A percentile compares a stretch with the other conserved stretches of the same genome.
These are phyloP conservation scores for Neosalanx taihuensis DNA, from an alignment of 2,797 vertebrate species.

Conservation along the genomic window DNA sequence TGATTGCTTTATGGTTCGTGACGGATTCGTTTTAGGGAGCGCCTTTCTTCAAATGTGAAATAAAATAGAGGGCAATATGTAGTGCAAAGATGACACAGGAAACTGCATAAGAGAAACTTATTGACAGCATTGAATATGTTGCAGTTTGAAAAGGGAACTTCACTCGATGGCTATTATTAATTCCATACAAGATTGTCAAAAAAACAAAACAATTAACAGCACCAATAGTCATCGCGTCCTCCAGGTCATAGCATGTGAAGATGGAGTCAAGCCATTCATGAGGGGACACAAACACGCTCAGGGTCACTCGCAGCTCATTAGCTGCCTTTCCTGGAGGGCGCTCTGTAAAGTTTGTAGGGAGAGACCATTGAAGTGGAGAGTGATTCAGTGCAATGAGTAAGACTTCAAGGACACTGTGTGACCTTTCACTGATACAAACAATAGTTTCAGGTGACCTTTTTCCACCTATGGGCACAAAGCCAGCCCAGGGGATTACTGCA, in stretches of 20 bases:
- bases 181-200: constrained; percentile 95
- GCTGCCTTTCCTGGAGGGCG: constrained; percentile 62
- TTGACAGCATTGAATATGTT: constrained; percentile 58
- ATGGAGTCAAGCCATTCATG: constrained; percentile 44
- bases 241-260: constrained; percentile 48
- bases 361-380: constrained; percentile 58
- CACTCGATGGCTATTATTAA: constrained; percentile 59
- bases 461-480: constrained; percentile 64
- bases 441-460: constrained; percentile 47
- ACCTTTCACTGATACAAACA: constrained; percentile 46
- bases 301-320: background rate
- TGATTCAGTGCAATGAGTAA: constrained; percentile 69
- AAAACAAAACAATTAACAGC: constrained; percentile 90
- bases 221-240: constrained; percentile 71
- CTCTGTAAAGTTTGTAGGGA: constrained; percentile 77
- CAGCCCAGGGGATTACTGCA: constrained; percentile 56
- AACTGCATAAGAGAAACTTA: constrained; percentile 62
- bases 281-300: constrained; percentile 31
- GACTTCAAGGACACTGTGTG: constrained; percentile 54
- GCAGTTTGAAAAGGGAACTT: constrained; percentile 57
- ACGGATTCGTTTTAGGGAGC: constrained; percentile 29
- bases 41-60: constrained; percentile 29
- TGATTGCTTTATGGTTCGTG: constrained; percentile 55
- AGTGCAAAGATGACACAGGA: constrained; percentile 76
- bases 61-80: constrained; percentile 51